Conservation (phyloP, 2,113 vertebrate genomes). For the Otocyon megalotis region DNA sequence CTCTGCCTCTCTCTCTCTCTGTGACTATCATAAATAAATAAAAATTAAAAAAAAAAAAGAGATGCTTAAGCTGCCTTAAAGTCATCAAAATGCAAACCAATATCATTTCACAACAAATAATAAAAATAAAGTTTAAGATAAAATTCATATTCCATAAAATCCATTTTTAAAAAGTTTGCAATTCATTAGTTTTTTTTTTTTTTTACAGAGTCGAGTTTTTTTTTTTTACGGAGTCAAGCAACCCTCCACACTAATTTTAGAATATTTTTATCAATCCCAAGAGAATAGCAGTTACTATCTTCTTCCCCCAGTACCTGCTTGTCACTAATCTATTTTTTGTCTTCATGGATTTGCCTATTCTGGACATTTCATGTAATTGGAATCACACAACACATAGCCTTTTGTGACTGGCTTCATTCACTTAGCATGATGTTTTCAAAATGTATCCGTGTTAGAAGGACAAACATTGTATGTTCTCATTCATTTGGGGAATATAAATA, state of each 20-base stretch:
- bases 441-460: too few relatives aligned
- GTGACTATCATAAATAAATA: too few relatives aligned
- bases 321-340: background rate
- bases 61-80: background rate
- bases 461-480: too few relatives aligned
- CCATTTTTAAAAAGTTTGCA: background rate
- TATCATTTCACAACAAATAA: background rate
- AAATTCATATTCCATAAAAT: background rate
- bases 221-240: background rate
- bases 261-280: background rate
- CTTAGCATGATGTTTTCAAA: background rate
- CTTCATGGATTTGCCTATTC: background rate
- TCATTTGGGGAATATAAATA: too few relatives aligned
- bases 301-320: background rate
- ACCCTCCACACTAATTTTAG: background rate
- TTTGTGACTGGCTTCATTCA: background rate
- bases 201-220: too few relatives aligned
- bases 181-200: background rate
- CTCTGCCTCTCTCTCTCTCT: too few relatives aligned
- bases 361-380: background rate
- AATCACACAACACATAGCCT: background rate
- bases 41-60: too few relatives aligned
- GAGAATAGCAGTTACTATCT: background rate
- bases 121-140: conserved; percentile 19
- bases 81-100: conserved; percentile 6